Percentiles rank a stretch among this genome's conserved stretches.
These are phyloP conservation scores for Neoitamus cyanurus DNA, from an alignment of 2,888 invertebrate species.

Conservation along the genomic window DNA sequence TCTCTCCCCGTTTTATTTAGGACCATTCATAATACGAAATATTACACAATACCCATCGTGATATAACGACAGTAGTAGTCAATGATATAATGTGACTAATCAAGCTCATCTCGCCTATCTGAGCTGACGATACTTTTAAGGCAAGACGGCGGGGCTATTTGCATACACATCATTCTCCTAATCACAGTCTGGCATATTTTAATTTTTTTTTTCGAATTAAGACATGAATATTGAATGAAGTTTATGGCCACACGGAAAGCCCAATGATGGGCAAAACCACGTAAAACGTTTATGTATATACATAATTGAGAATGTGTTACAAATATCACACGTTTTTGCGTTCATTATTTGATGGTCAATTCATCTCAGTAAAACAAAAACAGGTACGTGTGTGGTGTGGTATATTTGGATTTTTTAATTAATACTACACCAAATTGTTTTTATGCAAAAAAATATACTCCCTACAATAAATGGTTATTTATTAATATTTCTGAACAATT, in stretches of 20 bases:
- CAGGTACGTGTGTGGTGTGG: background rate
- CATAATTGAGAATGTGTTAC: background rate
- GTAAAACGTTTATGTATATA: background rate
- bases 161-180: background rate
- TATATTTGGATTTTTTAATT: background rate
- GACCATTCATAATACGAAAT: background rate
- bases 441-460: too few species aligned
- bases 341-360: background rate
- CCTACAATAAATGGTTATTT: too few species aligned
- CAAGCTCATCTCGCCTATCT: background rate
- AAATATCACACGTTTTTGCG: background rate
- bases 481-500: too few species aligned
- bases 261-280: background rate
- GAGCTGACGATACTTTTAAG: background rate
- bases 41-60: background rate
- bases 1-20: background rate
- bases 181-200: background rate
- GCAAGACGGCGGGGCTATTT: background rate
- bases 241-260: background rate
- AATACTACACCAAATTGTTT: too few species aligned
- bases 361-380: background rate
- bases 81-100: background rate
- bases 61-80: background rate
- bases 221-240: background rate
- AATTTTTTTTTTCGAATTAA: background rate